Percentiles rank a stretch among this genome's conserved stretches.
Conservation (phyloP, 2,888 invertebrate genomes). For the Drosophila peninsularis region DNA sequence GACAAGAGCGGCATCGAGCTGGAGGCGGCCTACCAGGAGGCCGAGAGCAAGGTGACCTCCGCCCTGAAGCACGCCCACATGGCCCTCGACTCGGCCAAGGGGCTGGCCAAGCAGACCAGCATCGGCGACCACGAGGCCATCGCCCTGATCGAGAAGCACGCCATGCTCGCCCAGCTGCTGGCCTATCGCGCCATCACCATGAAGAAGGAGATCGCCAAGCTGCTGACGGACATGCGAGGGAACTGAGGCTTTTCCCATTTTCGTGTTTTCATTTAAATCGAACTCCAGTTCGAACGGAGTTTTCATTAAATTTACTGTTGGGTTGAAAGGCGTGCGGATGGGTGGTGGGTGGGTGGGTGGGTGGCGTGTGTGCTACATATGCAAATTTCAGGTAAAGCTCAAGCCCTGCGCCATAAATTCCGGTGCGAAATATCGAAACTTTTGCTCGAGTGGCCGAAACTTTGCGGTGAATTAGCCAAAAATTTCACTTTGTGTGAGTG, state of each 20-base stretch:
- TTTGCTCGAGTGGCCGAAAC: constrained; percentile 55
- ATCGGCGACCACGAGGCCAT: constrained; percentile 18
- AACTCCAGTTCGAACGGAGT: constrained; percentile 28
- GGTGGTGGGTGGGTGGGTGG: constrained; percentile 10
- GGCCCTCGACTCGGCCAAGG: constrained; percentile 49
- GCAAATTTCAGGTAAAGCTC: constrained; percentile 55
- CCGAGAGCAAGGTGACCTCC: constrained; percentile 33
- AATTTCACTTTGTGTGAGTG: constrained; percentile 50
- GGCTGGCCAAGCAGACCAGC: constrained; percentile 28
- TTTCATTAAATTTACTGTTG: constrained; percentile 69
- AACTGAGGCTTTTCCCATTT: neutral
- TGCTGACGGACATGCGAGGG: constrained; percentile 42
- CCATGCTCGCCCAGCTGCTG: constrained; percentile 54
- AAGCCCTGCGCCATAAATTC: constrained; percentile 54
- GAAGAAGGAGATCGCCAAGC: constrained; percentile 52
- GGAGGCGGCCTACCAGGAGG: constrained; percentile 32
- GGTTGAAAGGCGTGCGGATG: constrained; percentile 22
- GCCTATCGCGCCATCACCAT: constrained; percentile 50
- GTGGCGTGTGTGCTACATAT: constrained; percentile 28
- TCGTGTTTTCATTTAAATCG: constrained; percentile 6
- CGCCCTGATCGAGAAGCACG: constrained; percentile 60
- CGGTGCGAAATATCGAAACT: constrained; percentile 63
- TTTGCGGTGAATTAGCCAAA: constrained; percentile 63
- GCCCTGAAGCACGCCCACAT: constrained; percentile 53
- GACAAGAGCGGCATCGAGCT: constrained; percentile 13